A percentile compares a stretch with the other conserved stretches of the same genome.
Conservation (phyloP, 2,888 invertebrate species). For the Acleris holmiana region DNA sequence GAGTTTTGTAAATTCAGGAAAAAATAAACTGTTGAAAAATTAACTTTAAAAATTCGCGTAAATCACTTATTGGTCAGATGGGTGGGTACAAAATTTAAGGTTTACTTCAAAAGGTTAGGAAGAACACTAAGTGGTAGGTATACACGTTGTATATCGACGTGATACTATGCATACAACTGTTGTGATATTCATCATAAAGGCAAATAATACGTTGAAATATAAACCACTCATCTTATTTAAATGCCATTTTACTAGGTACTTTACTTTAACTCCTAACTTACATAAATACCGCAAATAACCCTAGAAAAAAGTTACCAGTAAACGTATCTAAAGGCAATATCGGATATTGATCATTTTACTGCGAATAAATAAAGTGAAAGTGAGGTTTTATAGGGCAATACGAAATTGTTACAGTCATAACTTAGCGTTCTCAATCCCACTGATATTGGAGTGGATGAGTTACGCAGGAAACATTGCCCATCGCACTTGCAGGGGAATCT, state of each 20-base stretch:
- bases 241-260: not conserved
- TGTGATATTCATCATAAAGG: too few species aligned
- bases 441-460: constrained; percentile 78
- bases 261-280: constrained; percentile 2
- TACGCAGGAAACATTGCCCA: constrained; percentile 67
- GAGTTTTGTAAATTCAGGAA: too few species aligned
- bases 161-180: too few species aligned
- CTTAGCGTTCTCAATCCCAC: constrained; percentile 75
- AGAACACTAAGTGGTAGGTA: too few species aligned
- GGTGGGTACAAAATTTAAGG: too few species aligned
- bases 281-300: constrained; percentile 31
- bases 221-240: not conserved
- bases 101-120: too few species aligned
- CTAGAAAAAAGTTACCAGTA: constrained; percentile 39
- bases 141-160: too few species aligned
- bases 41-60: too few species aligned
- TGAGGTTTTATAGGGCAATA: constrained; percentile 81
- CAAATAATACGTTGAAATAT: too few species aligned
- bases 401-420: constrained; percentile 80
- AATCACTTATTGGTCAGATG: too few species aligned
- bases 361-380: constrained; percentile 80
- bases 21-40: too few species aligned
- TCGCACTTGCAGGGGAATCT: constrained; percentile 53
- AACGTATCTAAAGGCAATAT: constrained; percentile 66
- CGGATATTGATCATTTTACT: constrained; percentile 80